phyloP scores from a whole-genome alignment of 64 coral and sea anemone genomes.

The Porites australiensis region DNA sequence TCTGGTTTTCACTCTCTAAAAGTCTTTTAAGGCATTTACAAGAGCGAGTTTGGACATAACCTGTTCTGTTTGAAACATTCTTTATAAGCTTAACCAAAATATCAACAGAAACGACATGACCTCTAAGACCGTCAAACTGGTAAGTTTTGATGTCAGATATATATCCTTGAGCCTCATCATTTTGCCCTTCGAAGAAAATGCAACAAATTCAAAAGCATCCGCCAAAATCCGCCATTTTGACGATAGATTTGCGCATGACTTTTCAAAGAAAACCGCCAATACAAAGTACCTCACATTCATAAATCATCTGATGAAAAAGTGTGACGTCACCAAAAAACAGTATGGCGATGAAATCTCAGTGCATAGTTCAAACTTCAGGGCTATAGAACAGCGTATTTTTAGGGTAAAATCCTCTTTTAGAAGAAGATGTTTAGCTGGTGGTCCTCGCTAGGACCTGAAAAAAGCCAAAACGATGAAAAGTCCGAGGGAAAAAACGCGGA shows the following conservation, averaged over 20 bases:
- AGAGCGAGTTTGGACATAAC: not conserved
- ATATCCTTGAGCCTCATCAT: too few species aligned
- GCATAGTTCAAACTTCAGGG: not conserved
- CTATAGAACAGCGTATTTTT: not conserved
- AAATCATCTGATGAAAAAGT: not conserved
- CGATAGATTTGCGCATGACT: not conserved
- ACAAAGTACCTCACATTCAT: not conserved
- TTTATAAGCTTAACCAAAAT: not conserved
- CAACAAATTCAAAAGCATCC: slow-evolving; percentile 2
- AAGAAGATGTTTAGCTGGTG: slow-evolving; percentile 41
- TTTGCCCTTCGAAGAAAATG: too few species aligned
- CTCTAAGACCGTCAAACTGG: not conserved
- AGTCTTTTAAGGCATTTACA: not conserved
- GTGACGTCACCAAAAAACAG: slow-evolving; percentile 47
- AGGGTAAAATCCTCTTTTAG: not conserved
- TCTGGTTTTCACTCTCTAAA: not conserved
- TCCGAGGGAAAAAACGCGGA: not conserved
- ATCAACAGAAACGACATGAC: not conserved
- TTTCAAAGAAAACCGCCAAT: not conserved
- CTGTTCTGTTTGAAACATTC: not conserved
- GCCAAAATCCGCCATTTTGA: slow-evolving; percentile 6
- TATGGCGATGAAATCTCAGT: not conserved
- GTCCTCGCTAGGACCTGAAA: slow-evolving; percentile 31
- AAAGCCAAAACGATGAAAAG: not conserved
- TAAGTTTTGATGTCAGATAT: not conserved